Percentiles rank a stretch among this genome's conserved stretches.
phyloP scores from a whole-genome alignment of 2,888 invertebrate genomes.

The Melitaea athalia region DNA sequence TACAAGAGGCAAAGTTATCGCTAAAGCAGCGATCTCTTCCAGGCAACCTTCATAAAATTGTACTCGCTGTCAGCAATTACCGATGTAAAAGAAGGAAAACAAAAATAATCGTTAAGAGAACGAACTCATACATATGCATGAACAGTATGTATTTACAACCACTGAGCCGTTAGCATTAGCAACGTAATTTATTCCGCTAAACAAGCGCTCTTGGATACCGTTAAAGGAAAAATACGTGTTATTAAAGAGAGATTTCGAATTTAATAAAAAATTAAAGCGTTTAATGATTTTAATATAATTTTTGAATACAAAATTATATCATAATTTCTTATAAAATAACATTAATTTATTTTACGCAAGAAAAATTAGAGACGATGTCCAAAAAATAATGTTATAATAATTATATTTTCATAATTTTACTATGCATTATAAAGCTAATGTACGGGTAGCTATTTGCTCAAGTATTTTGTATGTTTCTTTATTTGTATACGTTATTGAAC shows the following conservation, averaged over 20 bases:
- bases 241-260: background rate
- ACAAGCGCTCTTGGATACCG: background rate
- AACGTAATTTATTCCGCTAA: background rate
- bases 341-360: too few species aligned
- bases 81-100: constrained; percentile 6
- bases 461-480: too few species aligned
- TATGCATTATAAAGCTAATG: too few species aligned
- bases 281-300: too few species aligned
- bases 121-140: constrained; percentile 18
- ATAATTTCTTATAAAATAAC: background rate
- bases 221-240: background rate
- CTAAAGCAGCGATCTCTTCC: too few species aligned
- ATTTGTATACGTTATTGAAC: too few species aligned
- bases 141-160: constrained; percentile 11
- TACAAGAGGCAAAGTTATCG: too few species aligned
- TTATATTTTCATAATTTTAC: too few species aligned
- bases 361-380: too few species aligned
- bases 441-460: too few species aligned
- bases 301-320: background rate
- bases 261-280: background rate
- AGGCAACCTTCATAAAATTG: background rate
- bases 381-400: too few species aligned
- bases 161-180: constrained; percentile 17
- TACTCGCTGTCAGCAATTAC: background rate
- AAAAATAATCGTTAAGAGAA: constrained; percentile 20